Percentiles rank a stretch among this genome's conserved stretches.
These are phyloP conservation scores for Acanthurus tractus DNA, from an alignment of 2,797 vertebrate species.

Conservation along the genomic window DNA sequence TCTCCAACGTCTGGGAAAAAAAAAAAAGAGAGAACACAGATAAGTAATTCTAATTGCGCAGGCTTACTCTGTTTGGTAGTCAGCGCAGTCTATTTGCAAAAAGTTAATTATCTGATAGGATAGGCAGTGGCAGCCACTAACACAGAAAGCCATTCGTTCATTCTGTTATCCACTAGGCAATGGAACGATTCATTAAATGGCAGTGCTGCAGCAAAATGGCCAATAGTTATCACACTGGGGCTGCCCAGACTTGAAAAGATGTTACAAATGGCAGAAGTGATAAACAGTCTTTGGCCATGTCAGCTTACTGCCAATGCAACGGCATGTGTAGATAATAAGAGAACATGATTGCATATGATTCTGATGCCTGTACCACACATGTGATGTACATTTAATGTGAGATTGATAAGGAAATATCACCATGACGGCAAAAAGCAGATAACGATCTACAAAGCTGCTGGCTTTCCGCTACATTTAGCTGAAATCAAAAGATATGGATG, in stretches of 20 bases:
- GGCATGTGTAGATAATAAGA: conserved; percentile 35
- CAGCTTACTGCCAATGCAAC: conserved; percentile 55
- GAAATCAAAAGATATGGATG: conserved; percentile 46
- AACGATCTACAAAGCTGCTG: conserved; percentile 57
- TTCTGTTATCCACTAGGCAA: conserved; percentile 88
- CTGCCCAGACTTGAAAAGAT: conserved; percentile 75
- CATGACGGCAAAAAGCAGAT: conserved; percentile 28
- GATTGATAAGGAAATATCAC: conserved; percentile 54
- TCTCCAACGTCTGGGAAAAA: conserved; percentile 55
- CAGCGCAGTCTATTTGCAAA: conserved; percentile 86
- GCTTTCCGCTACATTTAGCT: conserved; percentile 46
- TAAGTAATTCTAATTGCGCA: conserved; percentile 83
- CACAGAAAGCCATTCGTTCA: conserved; percentile 83
- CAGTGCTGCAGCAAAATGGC: conserved; percentile 77
- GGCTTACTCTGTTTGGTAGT: conserved; percentile 79
- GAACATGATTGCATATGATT: conserved; percentile 26
- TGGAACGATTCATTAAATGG: conserved; percentile 87
- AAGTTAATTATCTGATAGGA: conserved; percentile 93
- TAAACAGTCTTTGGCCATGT: conserved; percentile 72
- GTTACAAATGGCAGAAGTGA: conserved; percentile 71
- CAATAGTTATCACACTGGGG: conserved; percentile 79
- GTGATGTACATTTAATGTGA: conserved; percentile 37
- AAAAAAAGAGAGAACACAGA: conserved; percentile 70
- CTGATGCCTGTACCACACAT: conserved; percentile 22
- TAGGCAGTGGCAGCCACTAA: conserved; percentile 84